These are phyloP conservation scores for Terrapene triunguis DNA, from an alignment of 2,113 vertebrate genomes.

Conservation along the genomic window DNA sequence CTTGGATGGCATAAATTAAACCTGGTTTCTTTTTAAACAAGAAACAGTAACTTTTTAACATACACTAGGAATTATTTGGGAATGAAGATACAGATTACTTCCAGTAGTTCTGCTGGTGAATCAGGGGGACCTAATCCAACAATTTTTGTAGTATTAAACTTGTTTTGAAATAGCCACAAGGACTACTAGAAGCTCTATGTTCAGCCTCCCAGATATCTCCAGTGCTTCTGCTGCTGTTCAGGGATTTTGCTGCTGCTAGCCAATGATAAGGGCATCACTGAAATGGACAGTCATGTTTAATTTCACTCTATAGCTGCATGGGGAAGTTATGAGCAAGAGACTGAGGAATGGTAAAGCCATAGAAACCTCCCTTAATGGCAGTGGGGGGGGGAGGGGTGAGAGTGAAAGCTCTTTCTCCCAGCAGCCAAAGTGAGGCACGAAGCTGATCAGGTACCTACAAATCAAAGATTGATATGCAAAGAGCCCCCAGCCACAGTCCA, in stretches of 20 bases:
- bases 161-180: not conserved
- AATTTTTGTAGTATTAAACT: not conserved
- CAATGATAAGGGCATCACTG: accelerated
- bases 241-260: not conserved
- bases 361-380: not conserved
- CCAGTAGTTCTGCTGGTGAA: not conserved
- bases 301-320: not conserved
- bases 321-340: not conserved
- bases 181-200: not conserved
- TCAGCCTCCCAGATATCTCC: not conserved
- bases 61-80: not conserved
- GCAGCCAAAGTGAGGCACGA: not conserved
- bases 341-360: not conserved
- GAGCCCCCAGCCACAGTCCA: not conserved
- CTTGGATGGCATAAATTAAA: not conserved
- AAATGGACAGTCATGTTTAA: not conserved
- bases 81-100: not conserved
- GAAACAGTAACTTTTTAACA: not conserved
- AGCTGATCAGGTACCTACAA: not conserved
- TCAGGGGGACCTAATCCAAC: accelerated
- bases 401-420: not conserved
- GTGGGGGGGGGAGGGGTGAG: not conserved
- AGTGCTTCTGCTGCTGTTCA: not conserved
- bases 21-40: not conserved
- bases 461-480: accelerated